Base-by-base conservation (phyloP, 2,888 invertebrate species). In the Zele albiditarsus region DNA sequence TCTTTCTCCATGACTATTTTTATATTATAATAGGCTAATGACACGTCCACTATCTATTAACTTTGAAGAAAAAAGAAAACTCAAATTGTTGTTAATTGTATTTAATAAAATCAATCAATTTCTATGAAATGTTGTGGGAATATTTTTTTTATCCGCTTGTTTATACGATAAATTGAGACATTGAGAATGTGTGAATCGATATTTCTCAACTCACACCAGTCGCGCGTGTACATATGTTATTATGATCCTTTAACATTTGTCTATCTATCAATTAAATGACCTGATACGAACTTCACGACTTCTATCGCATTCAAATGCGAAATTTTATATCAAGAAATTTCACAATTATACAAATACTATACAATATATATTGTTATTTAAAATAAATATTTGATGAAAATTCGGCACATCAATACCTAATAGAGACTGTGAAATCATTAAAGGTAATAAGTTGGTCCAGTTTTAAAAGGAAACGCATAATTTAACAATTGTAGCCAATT, bases 401-500 rank as follows among this genome's bases (percentile, higher is more conserved):
- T 53, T 53, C 8, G n/a, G 20, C 8, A 20, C 8, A 53, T 20
- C n/a, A 38, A 53, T 53, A 20, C 20, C 20, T 20, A 6, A 53
- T 20, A 49, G 4, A 20, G 20, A 4, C 20, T 53, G 20, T 20
- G 2, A n/a, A 23, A 53, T 53, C 1, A 53, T 53, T 1, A 53
- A 53, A 4, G 53, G 8, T 20, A 8, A 53, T 53, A 0, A 68
- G 65, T 70, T 78, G 80, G 78, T 74, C 74, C 78, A 81, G 74
- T 83, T 82, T 84, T 82, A 83, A 83, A 76, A 84, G 86, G 86
- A 86, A 86, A 86, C 85, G 83, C 86, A 86, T 84, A 85, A 86
- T 86, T 86, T 85, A 86, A 84, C 86, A 86, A 86, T 86, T 86
- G 85, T 78, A 76, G 80, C 81, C 85, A 86, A 86, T 86, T 85